Evolutionary conservation across 2,888 invertebrate genomes (phyloP), one percentile per base, ranked within the genome.

Genomic region (Cyclophora albipunctata): DNA sequence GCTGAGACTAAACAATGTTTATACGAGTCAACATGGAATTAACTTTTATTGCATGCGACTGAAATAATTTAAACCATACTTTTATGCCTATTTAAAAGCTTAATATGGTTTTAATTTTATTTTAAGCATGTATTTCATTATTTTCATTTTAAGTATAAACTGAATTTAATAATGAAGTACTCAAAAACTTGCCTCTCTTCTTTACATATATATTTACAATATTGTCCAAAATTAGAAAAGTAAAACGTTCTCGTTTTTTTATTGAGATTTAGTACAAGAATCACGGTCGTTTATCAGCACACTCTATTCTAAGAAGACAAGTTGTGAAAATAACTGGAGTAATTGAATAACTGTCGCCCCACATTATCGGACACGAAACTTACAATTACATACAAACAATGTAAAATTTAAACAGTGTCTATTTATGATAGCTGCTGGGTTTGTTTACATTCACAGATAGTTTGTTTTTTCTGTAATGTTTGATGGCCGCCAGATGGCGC

Each of bases 1-100:
- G 80, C 83, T 78, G 80, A 81, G 85, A 84, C 86, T 87, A 87
- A 87, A 86, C 86, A 87, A 81, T 87, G 87, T 87, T 85, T 86
- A 82, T 85, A 78, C 80, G 78, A 82, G 78, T 78, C 84, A 78
- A 73, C 75, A 75, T 78, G 76, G 78, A 81, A 84, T 85, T 84
- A 87, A 81, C 79, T 83, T 84, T 84, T 81, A 78, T 81, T 81
- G 77, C 75, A 73, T 71, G 73, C 74, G 73, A 77, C 72, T 70
- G 56, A 74, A 75, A 73, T 73, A 63, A 73, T 75, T 71, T 71
- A 56, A 69, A 70, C 66, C 58, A 49, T 59, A 46, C 59, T 66
- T 69, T 63, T 64, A 64, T 59, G 58, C 48, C 53, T 57, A 56
- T 58, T 54, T 51, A 56, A 54, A 54, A 42, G 52, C 48, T 48